phyloP scores from a whole-genome alignment of 1,140 invertebrate genomes.

The Diprion similis region DNA sequence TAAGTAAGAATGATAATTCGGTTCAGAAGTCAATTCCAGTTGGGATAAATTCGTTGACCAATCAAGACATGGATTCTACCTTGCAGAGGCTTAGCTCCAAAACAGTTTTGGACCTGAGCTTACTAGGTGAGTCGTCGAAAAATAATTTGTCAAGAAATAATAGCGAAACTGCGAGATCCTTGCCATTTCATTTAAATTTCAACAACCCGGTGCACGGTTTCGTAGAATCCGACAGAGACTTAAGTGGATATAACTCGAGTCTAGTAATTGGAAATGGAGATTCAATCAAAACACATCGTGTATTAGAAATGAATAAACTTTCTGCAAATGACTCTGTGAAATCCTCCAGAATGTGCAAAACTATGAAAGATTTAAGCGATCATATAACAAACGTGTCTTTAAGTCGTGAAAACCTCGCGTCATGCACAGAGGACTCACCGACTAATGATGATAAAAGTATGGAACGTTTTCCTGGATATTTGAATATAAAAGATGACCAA shows the following conservation, averaged over 20 bases:
- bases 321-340: no score
- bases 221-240: not conserved
- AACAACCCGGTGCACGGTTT: not conserved
- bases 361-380: not conserved
- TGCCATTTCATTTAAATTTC: conserved; percentile 1
- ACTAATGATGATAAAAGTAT: not conserved
- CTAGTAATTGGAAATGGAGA: not conserved
- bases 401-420: not conserved
- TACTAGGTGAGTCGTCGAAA: not conserved
- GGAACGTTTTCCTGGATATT: not conserved
- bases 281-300: not conserved
- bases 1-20: not conserved
- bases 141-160: not conserved
- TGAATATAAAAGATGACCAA: conserved; percentile 20
- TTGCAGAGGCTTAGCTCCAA: not conserved
- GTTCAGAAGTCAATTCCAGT: not conserved
- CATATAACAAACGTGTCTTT: not conserved
- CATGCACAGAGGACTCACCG: conserved; percentile 9
- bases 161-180: not conserved
- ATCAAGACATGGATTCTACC: not conserved
- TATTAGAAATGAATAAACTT: no score
- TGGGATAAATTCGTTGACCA: not conserved
- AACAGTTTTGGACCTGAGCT: not conserved
- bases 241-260: not conserved
- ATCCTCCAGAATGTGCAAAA: no score